phyloP scores from a whole-genome alignment of 2,113 vertebrate species.

The Platysternon megacephalum region DNA sequence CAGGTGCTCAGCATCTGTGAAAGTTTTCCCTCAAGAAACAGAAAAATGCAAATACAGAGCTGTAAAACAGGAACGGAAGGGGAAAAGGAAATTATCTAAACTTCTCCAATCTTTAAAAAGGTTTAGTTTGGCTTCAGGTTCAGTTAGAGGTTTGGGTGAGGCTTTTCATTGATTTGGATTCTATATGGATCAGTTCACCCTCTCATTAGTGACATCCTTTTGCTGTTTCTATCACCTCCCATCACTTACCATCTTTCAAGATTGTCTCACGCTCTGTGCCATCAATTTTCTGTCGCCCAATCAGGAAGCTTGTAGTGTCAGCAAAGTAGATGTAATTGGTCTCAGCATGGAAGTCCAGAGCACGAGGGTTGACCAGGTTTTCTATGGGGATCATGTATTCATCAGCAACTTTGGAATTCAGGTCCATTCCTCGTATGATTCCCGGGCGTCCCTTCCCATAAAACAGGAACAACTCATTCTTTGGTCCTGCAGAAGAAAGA shows the following conservation, averaged over 20 bases:
- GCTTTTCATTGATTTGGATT: neutral
- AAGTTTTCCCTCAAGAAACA: neutral
- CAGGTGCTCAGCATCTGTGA: neutral
- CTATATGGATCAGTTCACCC: neutral
- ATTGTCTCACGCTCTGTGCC: slow-evolving; percentile 93
- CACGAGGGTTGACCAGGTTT: slow-evolving; percentile 96
- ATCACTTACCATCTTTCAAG: slow-evolving; percentile 91
- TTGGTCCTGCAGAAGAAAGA: slow-evolving; percentile 89
- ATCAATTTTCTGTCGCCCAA: slow-evolving; percentile 95
- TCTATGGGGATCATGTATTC: slow-evolving; percentile 96
- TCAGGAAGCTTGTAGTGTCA: slow-evolving; percentile 97
- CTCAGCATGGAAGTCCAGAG: slow-evolving; percentile 95
- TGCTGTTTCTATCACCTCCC: neutral
- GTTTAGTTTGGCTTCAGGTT: neutral
- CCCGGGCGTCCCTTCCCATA: slow-evolving; percentile 98
- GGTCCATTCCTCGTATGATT: slow-evolving; percentile 93
- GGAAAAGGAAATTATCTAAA: neutral
- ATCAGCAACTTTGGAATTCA: slow-evolving; percentile 93
- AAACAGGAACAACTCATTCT: slow-evolving; percentile 97
- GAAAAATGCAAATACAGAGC: neutral
- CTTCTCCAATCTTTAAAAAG: neutral
- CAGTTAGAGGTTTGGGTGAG: neutral
- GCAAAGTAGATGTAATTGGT: slow-evolving; percentile 95
- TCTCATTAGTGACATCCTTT: neutral
- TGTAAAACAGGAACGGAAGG: neutral